phyloP scores from a whole-genome alignment of 2,113 vertebrate species.

The Peucedramus taeniatus region DNA sequence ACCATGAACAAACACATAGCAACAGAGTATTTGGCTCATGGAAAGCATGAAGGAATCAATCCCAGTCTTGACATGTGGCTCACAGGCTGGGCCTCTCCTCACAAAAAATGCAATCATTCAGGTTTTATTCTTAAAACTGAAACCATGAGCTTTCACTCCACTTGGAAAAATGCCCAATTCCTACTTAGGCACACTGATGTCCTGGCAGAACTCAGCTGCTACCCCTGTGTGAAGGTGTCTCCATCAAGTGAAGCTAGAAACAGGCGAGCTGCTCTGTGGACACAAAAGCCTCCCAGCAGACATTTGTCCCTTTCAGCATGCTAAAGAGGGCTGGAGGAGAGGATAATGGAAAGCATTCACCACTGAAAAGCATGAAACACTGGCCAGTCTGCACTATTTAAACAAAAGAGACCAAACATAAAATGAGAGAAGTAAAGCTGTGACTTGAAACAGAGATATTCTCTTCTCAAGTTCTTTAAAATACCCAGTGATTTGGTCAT shows the following conservation, averaged over 20 bases:
- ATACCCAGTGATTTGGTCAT: not conserved
- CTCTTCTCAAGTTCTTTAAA: not conserved
- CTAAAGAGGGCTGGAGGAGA: not conserved
- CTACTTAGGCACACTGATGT: not conserved
- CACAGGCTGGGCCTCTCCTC: not conserved
- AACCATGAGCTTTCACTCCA: not conserved
- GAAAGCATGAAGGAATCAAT: not conserved
- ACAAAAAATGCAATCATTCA: not conserved
- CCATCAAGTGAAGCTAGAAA: not conserved
- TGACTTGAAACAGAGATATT: not conserved
- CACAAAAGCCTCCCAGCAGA: slow-evolving; percentile 1
- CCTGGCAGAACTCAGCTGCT: not conserved
- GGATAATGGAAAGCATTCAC: slow-evolving; percentile 38
- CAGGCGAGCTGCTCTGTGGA: not conserved
- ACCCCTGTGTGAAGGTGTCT: not conserved
- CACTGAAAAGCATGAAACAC: not conserved
- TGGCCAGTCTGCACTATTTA: not conserved
- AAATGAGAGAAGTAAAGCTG: slow-evolving; percentile 5
- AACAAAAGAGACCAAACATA: slow-evolving; percentile 28
- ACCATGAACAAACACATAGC: not conserved
- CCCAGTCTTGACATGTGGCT: not conserved
- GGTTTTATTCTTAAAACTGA: not conserved
- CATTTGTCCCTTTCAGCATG: not conserved
- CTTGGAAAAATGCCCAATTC: not conserved
- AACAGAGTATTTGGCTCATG: not conserved